phyloP scores from a whole-genome alignment of 2,113 vertebrate genomes.

The Rhabdornis inornatus region DNA sequence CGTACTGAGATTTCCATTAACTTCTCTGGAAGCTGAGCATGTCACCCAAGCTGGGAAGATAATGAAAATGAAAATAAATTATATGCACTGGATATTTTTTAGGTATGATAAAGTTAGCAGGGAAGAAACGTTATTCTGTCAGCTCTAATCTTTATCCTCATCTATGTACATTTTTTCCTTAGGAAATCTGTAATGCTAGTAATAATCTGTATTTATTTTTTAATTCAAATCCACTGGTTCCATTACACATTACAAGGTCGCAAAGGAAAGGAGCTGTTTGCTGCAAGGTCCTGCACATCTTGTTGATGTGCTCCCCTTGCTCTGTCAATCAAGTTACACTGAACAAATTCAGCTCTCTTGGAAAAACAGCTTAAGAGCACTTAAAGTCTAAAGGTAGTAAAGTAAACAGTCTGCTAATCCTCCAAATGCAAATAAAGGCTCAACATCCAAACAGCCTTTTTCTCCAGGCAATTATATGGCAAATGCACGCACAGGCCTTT shows the following conservation, averaged over 20 bases:
- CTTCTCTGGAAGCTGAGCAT: not conserved
- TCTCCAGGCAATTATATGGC: slow-evolving; percentile 3
- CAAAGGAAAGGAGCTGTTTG: not conserved
- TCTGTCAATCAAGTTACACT: slow-evolving; percentile 30
- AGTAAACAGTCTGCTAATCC: slow-evolving; percentile 48
- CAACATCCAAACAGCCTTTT: not conserved
- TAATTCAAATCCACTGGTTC: not conserved
- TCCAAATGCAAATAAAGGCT: slow-evolving; percentile 48
- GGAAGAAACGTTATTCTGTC: not conserved
- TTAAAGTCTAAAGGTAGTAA: slow-evolving; percentile 26
- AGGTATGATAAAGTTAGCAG: slow-evolving; percentile 12
- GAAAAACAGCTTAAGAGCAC: slow-evolving; percentile 40
- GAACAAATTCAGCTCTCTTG: slow-evolving; percentile 29
- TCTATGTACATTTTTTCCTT: not conserved
- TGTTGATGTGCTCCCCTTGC: not conserved
- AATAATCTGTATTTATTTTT: not conserved
- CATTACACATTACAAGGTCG: not conserved
- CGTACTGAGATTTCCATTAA: not conserved
- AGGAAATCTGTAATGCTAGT: not conserved
- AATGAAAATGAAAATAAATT: slow-evolving; percentile 29
- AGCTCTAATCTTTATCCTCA: not conserved
- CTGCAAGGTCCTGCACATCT: not conserved
- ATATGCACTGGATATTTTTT: not conserved
- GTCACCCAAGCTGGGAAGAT: not conserved
- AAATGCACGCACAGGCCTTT: not conserved